Evolutionary conservation across 2,797 vertebrate species (phyloP).

Genomic region (Emys orbicularis): DNA sequence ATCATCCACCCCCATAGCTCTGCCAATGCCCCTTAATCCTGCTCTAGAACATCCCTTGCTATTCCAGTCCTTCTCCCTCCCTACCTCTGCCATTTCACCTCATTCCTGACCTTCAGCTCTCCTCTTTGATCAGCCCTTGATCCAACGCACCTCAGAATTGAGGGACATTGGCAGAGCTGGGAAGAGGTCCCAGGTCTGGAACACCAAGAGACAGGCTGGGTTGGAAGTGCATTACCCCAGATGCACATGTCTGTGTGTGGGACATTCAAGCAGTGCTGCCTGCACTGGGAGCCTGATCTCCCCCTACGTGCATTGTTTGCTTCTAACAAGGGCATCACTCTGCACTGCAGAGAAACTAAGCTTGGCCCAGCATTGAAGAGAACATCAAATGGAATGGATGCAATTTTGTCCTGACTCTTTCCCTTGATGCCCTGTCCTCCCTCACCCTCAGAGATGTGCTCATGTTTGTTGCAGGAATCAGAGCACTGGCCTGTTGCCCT

Average conservation of each 20-base stretch:
- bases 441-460: background rate
- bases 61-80: background rate
- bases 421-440: background rate
- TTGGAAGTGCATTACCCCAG: background rate
- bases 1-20: background rate
- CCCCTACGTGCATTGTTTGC: background rate
- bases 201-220: background rate
- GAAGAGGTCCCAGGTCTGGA: background rate
- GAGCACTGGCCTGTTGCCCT: background rate
- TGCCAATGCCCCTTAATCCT: background rate
- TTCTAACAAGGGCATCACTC: background rate
- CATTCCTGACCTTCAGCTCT: background rate
- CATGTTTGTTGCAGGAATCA: background rate
- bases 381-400: background rate
- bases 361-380: background rate
- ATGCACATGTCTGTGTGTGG: background rate
- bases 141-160: rapidly evolving
- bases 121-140: background rate
- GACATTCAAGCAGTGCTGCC: background rate
- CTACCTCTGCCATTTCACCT: background rate
- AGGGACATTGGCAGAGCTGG: background rate
- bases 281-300: background rate
- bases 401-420: background rate
- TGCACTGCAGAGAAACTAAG: background rate
- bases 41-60: background rate